Evolutionary conservation across 2,888 invertebrate genomes (phyloP), one percentile per base, ranked within the genome.

Genomic region (Agrochola litura): DNA sequence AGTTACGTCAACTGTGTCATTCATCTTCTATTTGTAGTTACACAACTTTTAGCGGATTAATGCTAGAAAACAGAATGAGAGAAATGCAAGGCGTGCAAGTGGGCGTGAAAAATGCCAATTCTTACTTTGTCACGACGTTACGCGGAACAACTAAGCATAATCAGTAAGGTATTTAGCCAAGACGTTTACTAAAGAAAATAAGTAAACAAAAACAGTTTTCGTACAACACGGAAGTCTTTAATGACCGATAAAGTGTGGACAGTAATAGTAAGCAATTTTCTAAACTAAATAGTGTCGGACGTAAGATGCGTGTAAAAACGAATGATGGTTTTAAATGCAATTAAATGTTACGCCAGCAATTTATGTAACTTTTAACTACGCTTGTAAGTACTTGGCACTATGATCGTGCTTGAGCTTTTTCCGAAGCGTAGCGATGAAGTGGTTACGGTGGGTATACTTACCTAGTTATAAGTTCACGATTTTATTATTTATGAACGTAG

Each of bases 101-200:
- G 79, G 92, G 93, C 93, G 93, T 94, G 92, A 93, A 93, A 83
- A 91, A 94, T 93, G 90, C 86, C 86, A 92, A 92, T 92, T 92
- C 89, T 91, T 81, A 79, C 84, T 86, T 89, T 92, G 91, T 92
- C 92, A 92, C 90, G 90, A 90, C 82, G 88, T 60, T 81, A 78
- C 56, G 71, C 81, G 84, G 84, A 83, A 88, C 75, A 69, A 70
- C 61, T 58, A 52, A 75, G 66, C 61, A 52, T 79, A 79, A 77
- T 22, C 60, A 65, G 16, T 52, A 58, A 61, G 3, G 63, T 54
- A 63, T 52, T 56, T 52, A 73, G 43, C 9, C 14, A 52, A 74
- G 65, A 67, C 19, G 30, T 63, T 82, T 71, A 54, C 22, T 75
- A 19, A 81, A 68, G 37, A 65, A 76, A 81, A 75, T n/a, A 71